Base-by-base conservation (phyloP, 2,113 vertebrate genomes). In the Pagrus major region DNA sequence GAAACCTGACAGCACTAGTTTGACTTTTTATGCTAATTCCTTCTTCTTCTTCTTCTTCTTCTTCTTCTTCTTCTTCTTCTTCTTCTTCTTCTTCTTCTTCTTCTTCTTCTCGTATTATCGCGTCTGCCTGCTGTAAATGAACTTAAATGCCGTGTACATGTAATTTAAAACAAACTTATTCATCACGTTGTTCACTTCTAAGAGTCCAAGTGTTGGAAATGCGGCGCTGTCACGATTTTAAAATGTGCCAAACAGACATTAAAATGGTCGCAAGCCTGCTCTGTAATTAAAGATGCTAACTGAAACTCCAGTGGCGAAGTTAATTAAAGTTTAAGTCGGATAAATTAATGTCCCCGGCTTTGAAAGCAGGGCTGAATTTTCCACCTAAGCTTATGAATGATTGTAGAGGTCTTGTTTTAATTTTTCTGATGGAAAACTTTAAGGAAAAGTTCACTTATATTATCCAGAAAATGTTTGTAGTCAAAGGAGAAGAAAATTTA, bases 21-120 rank as follows among this genome's bases (percentile, higher is more conserved):
- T 29, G 71, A 87, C 70, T 92, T 81, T n/a, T 84, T 69, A 68
- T 66, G 76, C 42, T 64, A 41, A 67, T 83, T 83, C n/a, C n/a
- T n/a, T n/a, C n/a, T n/a, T n/a, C n/a, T n/a, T n/a, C n/a, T n/a
- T n/a, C n/a, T n/a, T n/a, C n/a, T n/a, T n/a, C n/a, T n/a, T n/a
- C n/a, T n/a, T n/a, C n/a, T n/a, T n/a, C n/a, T n/a, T n/a, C n/a
- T n/a, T n/a, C n/a, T n/a, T n/a, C n/a, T n/a, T n/a, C n/a, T n/a
- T n/a, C n/a, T n/a, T n/a, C n/a, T n/a, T n/a, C n/a, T n/a, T n/a
- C n/a, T n/a, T n/a, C n/a, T n/a, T n/a, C n/a, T n/a, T n/a, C n/a
- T n/a, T n/a, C n/a, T n/a, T n/a, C n/a, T n/a, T n/a, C n/a, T n/a
- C n/a, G n/a, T n/a, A n/a, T n/a, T n/a, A n/a, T n/a, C n/a, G n/a